Percentiles rank a stretch among this genome's conserved stretches.
Conservation (phyloP, 2,888 invertebrate species). For the Melieria omissa region DNA sequence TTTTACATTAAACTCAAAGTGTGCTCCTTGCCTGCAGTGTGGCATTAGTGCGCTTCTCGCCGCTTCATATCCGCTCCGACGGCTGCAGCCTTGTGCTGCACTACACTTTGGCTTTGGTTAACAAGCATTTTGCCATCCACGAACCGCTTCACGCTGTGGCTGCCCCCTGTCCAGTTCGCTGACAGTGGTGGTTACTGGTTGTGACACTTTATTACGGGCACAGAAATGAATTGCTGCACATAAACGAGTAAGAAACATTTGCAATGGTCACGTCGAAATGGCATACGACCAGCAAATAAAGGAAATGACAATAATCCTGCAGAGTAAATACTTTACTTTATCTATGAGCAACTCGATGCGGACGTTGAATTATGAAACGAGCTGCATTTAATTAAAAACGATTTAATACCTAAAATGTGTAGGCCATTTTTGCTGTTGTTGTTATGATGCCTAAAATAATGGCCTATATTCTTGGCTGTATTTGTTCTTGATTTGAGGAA, state of each 20-base stretch:
- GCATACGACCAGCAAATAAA: not conserved
- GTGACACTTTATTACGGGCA: slow-evolving; percentile 28
- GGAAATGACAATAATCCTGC: too few species aligned
- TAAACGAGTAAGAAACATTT: slow-evolving; percentile 22
- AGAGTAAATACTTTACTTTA: too few species aligned
- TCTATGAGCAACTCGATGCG: too few species aligned
- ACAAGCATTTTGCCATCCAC: too few species aligned
- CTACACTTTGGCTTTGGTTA: not conserved
- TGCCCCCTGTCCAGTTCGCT: slow-evolving; percentile 19
- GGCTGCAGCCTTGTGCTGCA: slow-evolving; percentile 31
- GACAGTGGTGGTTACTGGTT: slow-evolving; percentile 31
- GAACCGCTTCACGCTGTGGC: not conserved
- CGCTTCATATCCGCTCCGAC: slow-evolving; percentile 48
- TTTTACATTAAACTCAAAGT: slow-evolving; percentile 47
- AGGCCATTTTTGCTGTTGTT: too few species aligned
- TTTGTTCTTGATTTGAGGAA: too few species aligned
- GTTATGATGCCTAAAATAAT: too few species aligned
- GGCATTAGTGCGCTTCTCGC: slow-evolving; percentile 43
- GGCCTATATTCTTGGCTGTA: too few species aligned
- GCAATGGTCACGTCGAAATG: not conserved
- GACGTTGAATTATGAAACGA: too few species aligned
- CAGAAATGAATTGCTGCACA: not conserved
- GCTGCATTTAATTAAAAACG: too few species aligned
- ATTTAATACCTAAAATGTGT: too few species aligned
- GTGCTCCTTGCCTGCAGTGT: too few species aligned